Evolutionary conservation across 2,113 vertebrate species (phyloP).

Genomic region (Psilopsiagon aymara): DNA sequence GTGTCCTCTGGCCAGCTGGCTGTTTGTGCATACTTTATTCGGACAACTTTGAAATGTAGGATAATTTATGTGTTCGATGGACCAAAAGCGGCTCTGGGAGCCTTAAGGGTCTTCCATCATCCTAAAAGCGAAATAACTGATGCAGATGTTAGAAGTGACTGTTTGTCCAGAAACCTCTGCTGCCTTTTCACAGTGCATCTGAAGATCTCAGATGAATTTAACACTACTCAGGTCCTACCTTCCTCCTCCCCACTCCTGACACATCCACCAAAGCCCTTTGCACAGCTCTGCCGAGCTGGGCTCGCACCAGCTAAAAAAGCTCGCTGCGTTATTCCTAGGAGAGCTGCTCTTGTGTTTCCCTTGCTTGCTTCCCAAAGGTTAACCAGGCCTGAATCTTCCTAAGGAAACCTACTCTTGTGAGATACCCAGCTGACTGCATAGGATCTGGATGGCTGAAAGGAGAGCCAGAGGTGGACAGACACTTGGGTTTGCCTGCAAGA

Average conservation of each 20-base stretch:
- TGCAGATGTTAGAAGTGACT: not conserved
- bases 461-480: not conserved
- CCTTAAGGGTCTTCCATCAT: not conserved
- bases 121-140: not conserved
- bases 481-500: not conserved
- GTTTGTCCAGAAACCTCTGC: not conserved
- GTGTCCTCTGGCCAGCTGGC: constrained; percentile 15
- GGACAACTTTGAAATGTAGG: not conserved
- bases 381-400: not conserved
- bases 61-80: not conserved
- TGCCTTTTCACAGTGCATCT: not conserved
- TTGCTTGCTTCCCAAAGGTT: not conserved
- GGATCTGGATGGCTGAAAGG: not conserved
- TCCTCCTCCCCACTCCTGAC: not conserved
- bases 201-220: not conserved
- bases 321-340: not conserved
- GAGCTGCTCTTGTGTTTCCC: not conserved
- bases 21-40: not conserved
- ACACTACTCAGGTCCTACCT: not conserved
- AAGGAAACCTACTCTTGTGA: not conserved
- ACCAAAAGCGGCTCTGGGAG: not conserved
- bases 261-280: not conserved
- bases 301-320: not conserved
- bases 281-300: not conserved
- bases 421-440: not conserved